Percentiles rank a stretch among this genome's conserved stretches.
phyloP scores from a whole-genome alignment of 2,113 vertebrate species.

The Patagioenas fasciata region DNA sequence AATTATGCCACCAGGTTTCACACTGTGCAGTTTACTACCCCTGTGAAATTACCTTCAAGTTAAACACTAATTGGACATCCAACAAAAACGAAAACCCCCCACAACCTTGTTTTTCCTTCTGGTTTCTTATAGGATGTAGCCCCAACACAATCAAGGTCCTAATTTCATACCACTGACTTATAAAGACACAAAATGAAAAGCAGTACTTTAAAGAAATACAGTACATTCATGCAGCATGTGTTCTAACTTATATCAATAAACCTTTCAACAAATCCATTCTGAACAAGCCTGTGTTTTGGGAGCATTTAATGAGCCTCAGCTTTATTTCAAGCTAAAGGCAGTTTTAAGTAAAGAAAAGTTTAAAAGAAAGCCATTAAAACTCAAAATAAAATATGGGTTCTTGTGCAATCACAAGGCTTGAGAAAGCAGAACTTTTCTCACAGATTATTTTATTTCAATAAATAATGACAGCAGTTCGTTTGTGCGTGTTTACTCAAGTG shows the following conservation, averaged over 20 bases:
- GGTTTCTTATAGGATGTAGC: slow-evolving; percentile 39
- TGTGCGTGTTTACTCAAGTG: background rate
- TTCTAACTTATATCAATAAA: slow-evolving; percentile 65
- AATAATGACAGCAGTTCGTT: slow-evolving; percentile 26
- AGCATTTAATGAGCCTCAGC: slow-evolving; percentile 60
- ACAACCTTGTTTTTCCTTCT: slow-evolving; percentile 19
- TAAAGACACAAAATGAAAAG: slow-evolving; percentile 59
- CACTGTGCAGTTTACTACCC: slow-evolving; percentile 51
- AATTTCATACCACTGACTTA: slow-evolving; percentile 43
- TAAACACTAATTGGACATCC: slow-evolving; percentile 70
- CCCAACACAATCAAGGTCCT: background rate
- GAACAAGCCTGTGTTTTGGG: slow-evolving; percentile 57
- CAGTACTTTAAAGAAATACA: background rate
- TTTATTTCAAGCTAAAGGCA: slow-evolving; percentile 56
- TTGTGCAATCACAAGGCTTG: slow-evolving; percentile 27
- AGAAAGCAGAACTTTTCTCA: slow-evolving; percentile 44
- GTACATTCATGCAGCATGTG: slow-evolving; percentile 44
- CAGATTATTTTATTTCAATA: slow-evolving; percentile 42
- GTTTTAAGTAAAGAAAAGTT: slow-evolving; percentile 39
- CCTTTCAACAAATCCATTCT: slow-evolving; percentile 60
- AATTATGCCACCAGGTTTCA: slow-evolving; percentile 51
- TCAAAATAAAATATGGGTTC: slow-evolving; percentile 38
- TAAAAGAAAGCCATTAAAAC: slow-evolving; percentile 55
- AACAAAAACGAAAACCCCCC: slow-evolving; percentile 16
- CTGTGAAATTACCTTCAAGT: slow-evolving; percentile 71